These are phyloP conservation scores for Drosophila pandora DNA, from an alignment of 1,140 invertebrate genomes.

Conservation along the genomic window DNA sequence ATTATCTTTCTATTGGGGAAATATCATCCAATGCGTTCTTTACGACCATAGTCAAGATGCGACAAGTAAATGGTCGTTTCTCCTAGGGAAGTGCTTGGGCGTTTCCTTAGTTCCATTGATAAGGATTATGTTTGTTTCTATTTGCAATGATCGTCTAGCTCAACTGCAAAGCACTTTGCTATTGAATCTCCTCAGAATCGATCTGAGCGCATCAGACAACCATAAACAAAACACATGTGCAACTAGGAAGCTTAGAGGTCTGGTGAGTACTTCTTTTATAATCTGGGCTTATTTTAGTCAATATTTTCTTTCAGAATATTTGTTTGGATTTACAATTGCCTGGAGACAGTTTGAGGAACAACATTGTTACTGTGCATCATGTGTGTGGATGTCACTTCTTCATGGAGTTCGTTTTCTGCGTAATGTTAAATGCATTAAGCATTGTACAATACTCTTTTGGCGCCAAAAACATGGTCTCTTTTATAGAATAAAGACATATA, in stretches of 20 bases:
- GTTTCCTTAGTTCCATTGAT: slow-evolving; percentile 1
- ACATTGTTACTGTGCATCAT: slow-evolving; percentile 20
- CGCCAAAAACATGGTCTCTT: too few species aligned
- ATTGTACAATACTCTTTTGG: slow-evolving; percentile 1
- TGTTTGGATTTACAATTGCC: slow-evolving; percentile 11
- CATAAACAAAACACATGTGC: background rate
- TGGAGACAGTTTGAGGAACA: slow-evolving; percentile 14
- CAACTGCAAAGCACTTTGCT: background rate
- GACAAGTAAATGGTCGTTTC: background rate
- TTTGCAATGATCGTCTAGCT: slow-evolving; percentile 13
- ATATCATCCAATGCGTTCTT: slow-evolving; percentile 1
- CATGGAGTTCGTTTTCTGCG: slow-evolving; percentile 20
- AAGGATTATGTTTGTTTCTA: slow-evolving; percentile 12
- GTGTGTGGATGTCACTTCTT: slow-evolving; percentile 20
- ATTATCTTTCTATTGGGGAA: background rate
- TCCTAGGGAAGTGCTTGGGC: background rate
- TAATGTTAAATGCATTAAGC: slow-evolving; percentile 5
- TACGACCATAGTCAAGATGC: background rate
- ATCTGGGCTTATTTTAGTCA: background rate
- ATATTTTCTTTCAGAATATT: background rate
- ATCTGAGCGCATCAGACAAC: background rate
- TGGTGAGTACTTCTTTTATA: background rate
- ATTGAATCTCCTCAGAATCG: slow-evolving; percentile 11
- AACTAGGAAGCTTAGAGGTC: background rate
- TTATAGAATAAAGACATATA: background rate